Percentiles rank a stretch among this genome's conserved stretches.
Evolutionary conservation across 2,888 invertebrate genomes (phyloP).

Genomic region (Helobdella robusta): DNA sequence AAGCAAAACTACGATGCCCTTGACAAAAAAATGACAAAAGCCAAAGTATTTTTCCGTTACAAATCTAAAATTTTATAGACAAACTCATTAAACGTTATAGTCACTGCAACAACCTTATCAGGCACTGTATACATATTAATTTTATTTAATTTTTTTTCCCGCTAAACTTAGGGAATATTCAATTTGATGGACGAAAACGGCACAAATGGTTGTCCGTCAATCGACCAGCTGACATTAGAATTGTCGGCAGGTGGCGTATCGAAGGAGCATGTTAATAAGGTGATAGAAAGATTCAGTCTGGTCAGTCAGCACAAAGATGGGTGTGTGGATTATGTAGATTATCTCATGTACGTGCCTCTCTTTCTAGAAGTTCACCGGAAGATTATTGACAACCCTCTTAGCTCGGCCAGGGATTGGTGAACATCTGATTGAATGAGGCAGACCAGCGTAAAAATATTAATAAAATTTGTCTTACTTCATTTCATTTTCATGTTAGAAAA

Average conservation of each 20-base stretch:
- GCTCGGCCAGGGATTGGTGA: constrained; percentile 23
- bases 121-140: neutral
- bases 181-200: constrained; percentile 40
- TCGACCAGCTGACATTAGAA: constrained; percentile 42
- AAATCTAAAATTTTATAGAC: neutral
- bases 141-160: constrained; percentile 8
- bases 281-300: constrained; percentile 34
- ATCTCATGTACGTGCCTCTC: constrained; percentile 47
- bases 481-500: no score
- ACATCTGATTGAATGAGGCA: neutral
- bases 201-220: constrained; percentile 36
- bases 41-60: constrained; percentile 40
- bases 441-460: neutral
- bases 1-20: constrained; percentile 47
- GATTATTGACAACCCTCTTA: constrained; percentile 45
- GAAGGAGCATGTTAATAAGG: constrained; percentile 42
- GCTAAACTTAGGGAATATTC: constrained; percentile 42
- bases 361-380: constrained; percentile 47
- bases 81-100: neutral
- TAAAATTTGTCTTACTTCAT: no score
- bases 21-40: constrained; percentile 46
- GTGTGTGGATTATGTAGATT: constrained; percentile 48
- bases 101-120: no score
- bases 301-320: constrained; percentile 35
- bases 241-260: constrained; percentile 46